phyloP scores from a whole-genome alignment of 2,888 invertebrate species.

The Scaptomyza reducta region DNA sequence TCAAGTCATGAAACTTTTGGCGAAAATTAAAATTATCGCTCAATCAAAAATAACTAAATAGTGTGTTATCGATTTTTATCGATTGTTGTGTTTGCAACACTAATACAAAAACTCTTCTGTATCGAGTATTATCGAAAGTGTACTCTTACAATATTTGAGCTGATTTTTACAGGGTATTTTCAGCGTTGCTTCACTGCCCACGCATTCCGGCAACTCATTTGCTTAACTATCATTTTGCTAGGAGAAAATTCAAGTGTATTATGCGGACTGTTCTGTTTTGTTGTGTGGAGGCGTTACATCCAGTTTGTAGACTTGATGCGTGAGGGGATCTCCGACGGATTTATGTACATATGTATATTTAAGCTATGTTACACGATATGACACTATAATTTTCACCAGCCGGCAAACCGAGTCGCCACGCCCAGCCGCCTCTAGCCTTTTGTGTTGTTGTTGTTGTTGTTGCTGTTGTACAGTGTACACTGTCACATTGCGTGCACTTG shows the following conservation, averaged over 20 bases:
- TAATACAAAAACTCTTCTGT: no score
- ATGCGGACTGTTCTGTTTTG: constrained; percentile 18
- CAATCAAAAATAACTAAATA: no score
- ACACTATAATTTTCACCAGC: constrained; percentile 62
- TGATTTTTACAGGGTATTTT: constrained; percentile 14
- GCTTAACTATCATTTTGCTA: constrained; percentile 51
- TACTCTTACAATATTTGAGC: no score
- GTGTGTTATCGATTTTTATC: no score
- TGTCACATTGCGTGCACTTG: constrained; percentile 75
- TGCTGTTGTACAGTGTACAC: constrained; percentile 14
- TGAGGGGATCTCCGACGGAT: not conserved
- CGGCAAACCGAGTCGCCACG: constrained; percentile 6
- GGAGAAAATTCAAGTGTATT: constrained; percentile 45
- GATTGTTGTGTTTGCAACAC: no score
- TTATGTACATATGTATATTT: not conserved
- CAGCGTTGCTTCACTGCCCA: not conserved
- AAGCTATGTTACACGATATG: constrained; percentile 53
- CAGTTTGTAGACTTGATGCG: not conserved
- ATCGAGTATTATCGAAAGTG: no score
- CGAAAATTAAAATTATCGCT: no score
- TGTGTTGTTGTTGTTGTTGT: no score
- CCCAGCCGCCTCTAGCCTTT: constrained; percentile 7
- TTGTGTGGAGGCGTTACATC: constrained; percentile 10
- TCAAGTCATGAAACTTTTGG: no score
- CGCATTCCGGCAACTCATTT: constrained; percentile 2